Percentiles rank a stretch among this genome's conserved stretches.
Conservation (phyloP, 2,888 invertebrate species). For the Pammene aurita region DNA sequence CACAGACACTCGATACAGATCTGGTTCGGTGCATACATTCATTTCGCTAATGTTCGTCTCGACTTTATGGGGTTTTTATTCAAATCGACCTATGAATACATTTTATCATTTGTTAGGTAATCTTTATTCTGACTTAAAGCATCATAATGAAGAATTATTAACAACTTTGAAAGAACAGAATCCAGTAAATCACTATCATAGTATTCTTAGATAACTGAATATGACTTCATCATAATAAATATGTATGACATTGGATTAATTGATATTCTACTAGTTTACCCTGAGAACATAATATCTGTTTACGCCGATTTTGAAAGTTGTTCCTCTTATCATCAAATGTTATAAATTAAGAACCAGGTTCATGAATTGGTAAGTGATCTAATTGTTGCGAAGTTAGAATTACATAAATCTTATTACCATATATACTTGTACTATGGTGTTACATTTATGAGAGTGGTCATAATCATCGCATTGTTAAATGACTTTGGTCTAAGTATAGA, state of each 20-base stretch:
- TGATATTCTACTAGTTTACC: constrained; percentile 5
- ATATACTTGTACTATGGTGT: no score
- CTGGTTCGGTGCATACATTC: constrained; percentile 29
- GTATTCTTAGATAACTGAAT: constrained; percentile 3
- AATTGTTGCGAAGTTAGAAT: no score
- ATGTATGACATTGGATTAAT: neutral
- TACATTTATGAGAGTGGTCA: no score
- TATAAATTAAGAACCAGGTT: neutral
- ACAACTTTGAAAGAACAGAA: constrained; percentile 19
- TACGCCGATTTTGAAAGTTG: constrained; percentile 3
- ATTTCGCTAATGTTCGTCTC: constrained; percentile 36
- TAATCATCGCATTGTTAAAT: no score
- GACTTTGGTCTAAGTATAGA: no score
- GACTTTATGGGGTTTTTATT: constrained; percentile 37
- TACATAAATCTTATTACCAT: no score
- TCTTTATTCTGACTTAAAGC: constrained; percentile 30
- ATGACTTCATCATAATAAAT: constrained; percentile 5
- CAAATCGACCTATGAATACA: constrained; percentile 36
- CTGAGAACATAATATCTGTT: neutral
- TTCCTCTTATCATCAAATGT: neutral
- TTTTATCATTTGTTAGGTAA: constrained; percentile 33
- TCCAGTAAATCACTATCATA: constrained; percentile 11
- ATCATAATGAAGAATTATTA: constrained; percentile 29
- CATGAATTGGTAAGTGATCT: no score
- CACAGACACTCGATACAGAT: constrained; percentile 31